Percentiles rank a stretch among this genome's conserved stretches.
Conservation (phyloP, 2,113 vertebrate genomes). For the Scomber colias region DNA sequence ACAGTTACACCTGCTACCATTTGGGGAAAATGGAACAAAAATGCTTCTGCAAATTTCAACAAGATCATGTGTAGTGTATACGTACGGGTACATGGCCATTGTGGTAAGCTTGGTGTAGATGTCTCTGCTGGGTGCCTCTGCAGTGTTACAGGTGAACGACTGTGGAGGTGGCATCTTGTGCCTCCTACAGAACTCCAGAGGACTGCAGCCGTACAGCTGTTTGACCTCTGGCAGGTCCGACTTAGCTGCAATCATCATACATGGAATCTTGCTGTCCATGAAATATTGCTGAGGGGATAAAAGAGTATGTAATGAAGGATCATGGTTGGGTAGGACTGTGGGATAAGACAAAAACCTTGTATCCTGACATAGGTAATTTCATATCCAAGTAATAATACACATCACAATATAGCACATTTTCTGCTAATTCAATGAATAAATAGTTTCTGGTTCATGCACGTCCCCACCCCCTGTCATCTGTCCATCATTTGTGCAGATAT, state of each 20-base stretch:
- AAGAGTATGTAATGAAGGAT: neutral
- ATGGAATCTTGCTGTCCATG: slow-evolving; percentile 95
- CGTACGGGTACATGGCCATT: slow-evolving; percentile 99
- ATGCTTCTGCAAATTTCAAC: neutral
- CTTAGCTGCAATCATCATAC: slow-evolving; percentile 94
- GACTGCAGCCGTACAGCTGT: slow-evolving; percentile 91
- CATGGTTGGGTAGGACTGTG: too few species aligned
- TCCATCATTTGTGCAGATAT: too few species aligned
- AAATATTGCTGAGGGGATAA: slow-evolving; percentile 91
- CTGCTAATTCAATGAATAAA: too few species aligned
- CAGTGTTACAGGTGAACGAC: slow-evolving; percentile 93
- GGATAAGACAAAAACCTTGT: too few species aligned
- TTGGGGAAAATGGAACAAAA: too few species aligned
- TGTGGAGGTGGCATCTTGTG: slow-evolving; percentile 98
- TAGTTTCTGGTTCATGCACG: too few species aligned
- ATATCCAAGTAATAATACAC: too few species aligned
- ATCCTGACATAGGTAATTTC: too few species aligned
- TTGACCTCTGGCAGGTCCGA: slow-evolving; percentile 94
- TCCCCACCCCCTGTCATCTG: too few species aligned
- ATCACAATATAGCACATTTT: too few species aligned
- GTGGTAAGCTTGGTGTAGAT: slow-evolving; percentile 96
- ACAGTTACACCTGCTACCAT: too few species aligned
- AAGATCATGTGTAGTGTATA: slow-evolving; percentile 58
- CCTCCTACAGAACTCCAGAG: slow-evolving; percentile 95
- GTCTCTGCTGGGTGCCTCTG: slow-evolving; percentile 89